A percentile compares a stretch with the other conserved stretches of the same genome.
phyloP scores from a whole-genome alignment of 1,140 invertebrate genomes.

The Akabosia matsudoensis region DNA sequence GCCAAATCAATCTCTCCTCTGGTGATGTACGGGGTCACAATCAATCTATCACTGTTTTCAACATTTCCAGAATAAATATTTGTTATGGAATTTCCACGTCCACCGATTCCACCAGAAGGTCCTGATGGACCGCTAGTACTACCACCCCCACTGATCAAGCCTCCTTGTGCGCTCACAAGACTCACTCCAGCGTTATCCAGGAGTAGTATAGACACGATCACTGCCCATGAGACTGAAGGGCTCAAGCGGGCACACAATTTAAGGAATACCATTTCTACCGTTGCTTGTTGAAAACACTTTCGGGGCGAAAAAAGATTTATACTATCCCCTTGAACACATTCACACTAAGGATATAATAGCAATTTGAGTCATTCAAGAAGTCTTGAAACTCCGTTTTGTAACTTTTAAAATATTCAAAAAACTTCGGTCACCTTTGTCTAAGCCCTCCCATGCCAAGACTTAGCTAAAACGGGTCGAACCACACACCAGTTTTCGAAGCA shows the following conservation, averaged over 20 bases:
- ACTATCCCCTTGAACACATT: too few relatives aligned
- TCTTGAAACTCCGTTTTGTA: too few relatives aligned
- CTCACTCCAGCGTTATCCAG: neutral
- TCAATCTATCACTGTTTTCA: conserved; percentile 35
- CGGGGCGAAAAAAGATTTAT: too few relatives aligned
- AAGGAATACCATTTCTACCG: neutral
- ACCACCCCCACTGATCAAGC: neutral
- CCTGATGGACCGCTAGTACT: conserved; percentile 2
- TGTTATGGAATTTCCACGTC: conserved; percentile 26
- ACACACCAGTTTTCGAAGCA: too few relatives aligned
- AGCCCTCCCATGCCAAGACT: too few relatives aligned
- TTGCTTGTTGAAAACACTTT: neutral
- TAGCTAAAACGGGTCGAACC: too few relatives aligned
- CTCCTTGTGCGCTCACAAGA: neutral
- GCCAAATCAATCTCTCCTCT: conserved; percentile 34
- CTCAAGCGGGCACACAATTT: neutral
- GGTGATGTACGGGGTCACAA: conserved; percentile 37
- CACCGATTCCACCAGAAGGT: neutral
- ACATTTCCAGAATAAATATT: conserved; percentile 35
- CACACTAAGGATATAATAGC: too few relatives aligned
- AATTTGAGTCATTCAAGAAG: too few relatives aligned
- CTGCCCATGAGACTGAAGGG: neutral
- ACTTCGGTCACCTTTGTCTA: too few relatives aligned
- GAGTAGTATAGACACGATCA: neutral
- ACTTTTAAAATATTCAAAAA: too few relatives aligned